Base-by-base conservation (phyloP, 37 sponge, comb jelly and placozoan species). In the Aplysina aerophoba region DNA sequence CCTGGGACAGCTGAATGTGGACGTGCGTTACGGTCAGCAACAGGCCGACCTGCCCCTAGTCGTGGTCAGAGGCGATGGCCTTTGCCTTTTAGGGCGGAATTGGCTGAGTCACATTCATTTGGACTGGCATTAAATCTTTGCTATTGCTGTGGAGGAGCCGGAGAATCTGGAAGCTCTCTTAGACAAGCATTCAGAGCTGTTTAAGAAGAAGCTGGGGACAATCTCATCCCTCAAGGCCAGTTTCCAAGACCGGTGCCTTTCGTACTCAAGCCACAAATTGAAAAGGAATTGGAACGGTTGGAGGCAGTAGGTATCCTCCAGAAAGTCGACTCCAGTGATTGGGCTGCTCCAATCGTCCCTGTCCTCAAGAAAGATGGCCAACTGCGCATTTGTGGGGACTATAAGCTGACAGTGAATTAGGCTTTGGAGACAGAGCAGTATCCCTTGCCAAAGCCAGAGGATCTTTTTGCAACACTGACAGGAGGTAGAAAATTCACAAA, bases 321-420 rank as follows among this genome's bases (percentile, higher is more conserved):
- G 28, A 71, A 71, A 37, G 73, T 71, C 33, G 33, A 35, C 20
- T 33, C 20, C 37, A 71, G 73, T 71, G 73, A 71, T 19, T 71
- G 73, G 73, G 79, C 63, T n/a, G 75, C 86, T 16, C 79, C 86
- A 6, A 85, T 85, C 77, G 86, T 85, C 44, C 65, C 79, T 27
- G 86, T 85, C 25, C 25, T 50, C 79, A 85, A 85, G 50, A 56
- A 58, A 37, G 86, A 85, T 60, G 65, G 65, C 19, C 37, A 34
- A 6, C 34, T 85, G 17, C 60, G 86, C 56, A 35, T 85, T 3
- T 85, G 86, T 78, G 79, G 86, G 19, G 86, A 85, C 35, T 85
- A 75, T 54, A 78, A 75, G 11, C 40, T 61, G 31, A 85, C 86
- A 4, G 33, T 85, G 33, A 85, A 77, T 60, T 66, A 78, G 11